Evolutionary conservation across 2,113 vertebrate genomes (phyloP), one percentile per base, ranked within the genome.

Genomic region (Agapornis roseicollis): DNA sequence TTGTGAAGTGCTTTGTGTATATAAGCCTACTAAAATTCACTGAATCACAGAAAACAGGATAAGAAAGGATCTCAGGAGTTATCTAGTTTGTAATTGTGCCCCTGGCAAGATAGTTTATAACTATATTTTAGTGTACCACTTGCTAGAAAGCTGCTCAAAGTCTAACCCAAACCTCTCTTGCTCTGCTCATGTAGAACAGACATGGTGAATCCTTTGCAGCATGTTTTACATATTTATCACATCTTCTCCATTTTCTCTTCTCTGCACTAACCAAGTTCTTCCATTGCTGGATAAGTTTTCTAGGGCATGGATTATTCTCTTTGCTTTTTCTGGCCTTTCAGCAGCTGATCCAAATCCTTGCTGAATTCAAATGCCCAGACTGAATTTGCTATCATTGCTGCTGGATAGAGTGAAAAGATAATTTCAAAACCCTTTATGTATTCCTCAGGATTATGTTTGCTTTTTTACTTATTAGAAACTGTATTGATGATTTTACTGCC

Each of bases 291-390:
- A 55, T 47, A 87, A 76, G 27, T 88, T 94, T 85, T 85, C 82
- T 88, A 29, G 73, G 92, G 28, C 58, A 78, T 70, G 72, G 90
- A 90, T 96, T 90, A 70, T 90, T 92, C 41, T 42, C 80, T 86
- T 46, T 60, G n/a, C 46, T 63, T 96, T 86, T 85, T 88, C 50
- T 77, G 60, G 46, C 29, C 73, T 58, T 94, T 78, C 83, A 90
- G 72, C 64, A 90, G 60, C 60, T 90, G 85, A 94, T 93, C 60
- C 88, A 92, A 92, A 92, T 93, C 82, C 90, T 41, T 92, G 80
- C 72, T 73, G 46, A 73, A 96, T 80, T 85, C 60, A 5, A 88
- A 93, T 50, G 31, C 68, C 46, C 76, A 58, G 55, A 24, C 39
- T 78, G 76, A 90, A 77, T 93, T 91, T 72, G 53, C 85, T 72